Base-by-base conservation (phyloP, 2,888 invertebrate species). In the Drosophila aldrichi region DNA sequence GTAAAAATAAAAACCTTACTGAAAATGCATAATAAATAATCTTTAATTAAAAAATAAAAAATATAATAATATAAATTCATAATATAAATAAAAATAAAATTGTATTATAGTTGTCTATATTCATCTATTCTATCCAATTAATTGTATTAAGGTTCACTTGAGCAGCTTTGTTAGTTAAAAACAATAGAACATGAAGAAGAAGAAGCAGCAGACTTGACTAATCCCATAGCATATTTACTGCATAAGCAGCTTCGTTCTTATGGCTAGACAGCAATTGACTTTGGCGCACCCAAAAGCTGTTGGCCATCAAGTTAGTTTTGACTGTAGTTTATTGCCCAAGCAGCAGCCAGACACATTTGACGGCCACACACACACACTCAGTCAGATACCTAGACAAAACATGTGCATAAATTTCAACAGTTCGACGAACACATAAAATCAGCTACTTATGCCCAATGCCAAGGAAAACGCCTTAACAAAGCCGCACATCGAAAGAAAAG, bases 401-500 rank as follows among this genome's bases (percentile, higher is more conserved):
- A 83, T 87, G 87, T 76, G 82, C 87, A 83, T 83, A 83, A 87
- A 87, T 87, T 87, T 83, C 66, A 67, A 74, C 65, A 76, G 70
- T 75, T 82, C 76, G 69, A 75, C 70, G 64, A 64, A 46, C 66
- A 74, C 74, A 81, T 77, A 81, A 81, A 81, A 72, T 66, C 64
- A 62, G 79, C 85, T 84, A 79, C 83, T 86, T 80, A 80, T 74
- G 82, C 66, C 32, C 70, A 79, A 76, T 79, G 85, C 70, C 71
- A 79, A 72, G 55, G 60, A 63, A 71, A 81, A 81, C 70, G 81
- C 82, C 82, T 68, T 46, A 68, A 74, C 82, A 85, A 83, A 81
- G 80, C 81, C 81, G 77, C 81, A 77, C 70, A 68, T 46, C 54
- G 59, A 81, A 66, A 66, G 72, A 73, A 73, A 69, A 78, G 81